A percentile compares a stretch with the other conserved stretches of the same genome.
Evolutionary conservation across 2,113 vertebrate genomes (phyloP).

Genomic region (Corythornis madagascariensis): DNA sequence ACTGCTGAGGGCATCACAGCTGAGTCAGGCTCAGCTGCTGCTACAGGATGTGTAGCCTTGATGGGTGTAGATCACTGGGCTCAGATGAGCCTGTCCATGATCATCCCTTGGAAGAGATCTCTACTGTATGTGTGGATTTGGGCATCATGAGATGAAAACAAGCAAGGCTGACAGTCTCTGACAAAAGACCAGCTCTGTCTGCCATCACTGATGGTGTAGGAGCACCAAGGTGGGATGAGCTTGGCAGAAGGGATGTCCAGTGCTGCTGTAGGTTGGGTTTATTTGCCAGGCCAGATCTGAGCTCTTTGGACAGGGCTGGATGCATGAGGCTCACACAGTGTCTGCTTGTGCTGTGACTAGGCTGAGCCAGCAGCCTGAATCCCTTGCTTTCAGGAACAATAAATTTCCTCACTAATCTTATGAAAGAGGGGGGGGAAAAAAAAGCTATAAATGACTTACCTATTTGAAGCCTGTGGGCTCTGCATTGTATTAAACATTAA

Average conservation of each 20-base stretch:
- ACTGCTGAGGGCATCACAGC: neutral
- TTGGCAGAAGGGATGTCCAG: neutral
- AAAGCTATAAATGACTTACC: slow-evolving; percentile 17
- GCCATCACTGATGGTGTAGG: neutral
- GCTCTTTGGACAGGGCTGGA: neutral
- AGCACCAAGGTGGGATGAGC: neutral
- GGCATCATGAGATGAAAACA: accelerated
- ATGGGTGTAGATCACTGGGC: neutral
- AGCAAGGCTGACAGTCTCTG: accelerated
- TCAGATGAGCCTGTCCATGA: accelerated
- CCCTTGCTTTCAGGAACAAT: neutral
- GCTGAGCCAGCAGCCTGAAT: neutral
- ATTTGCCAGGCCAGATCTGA: neutral
- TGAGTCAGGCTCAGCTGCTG: neutral
- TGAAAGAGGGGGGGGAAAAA: accelerated
- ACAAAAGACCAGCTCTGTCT: neutral
- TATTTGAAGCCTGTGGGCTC: neutral
- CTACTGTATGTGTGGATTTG: accelerated
- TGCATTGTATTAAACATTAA: slow-evolving; percentile 64
- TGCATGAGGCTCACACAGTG: neutral
- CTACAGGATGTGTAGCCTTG: neutral
- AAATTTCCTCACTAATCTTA: slow-evolving; percentile 17
- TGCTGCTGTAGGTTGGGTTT: accelerated
- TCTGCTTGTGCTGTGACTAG: neutral
- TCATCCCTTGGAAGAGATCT: accelerated